Conservation (phyloP, 2,797 vertebrate species). For the Poecilia velifera region DNA sequence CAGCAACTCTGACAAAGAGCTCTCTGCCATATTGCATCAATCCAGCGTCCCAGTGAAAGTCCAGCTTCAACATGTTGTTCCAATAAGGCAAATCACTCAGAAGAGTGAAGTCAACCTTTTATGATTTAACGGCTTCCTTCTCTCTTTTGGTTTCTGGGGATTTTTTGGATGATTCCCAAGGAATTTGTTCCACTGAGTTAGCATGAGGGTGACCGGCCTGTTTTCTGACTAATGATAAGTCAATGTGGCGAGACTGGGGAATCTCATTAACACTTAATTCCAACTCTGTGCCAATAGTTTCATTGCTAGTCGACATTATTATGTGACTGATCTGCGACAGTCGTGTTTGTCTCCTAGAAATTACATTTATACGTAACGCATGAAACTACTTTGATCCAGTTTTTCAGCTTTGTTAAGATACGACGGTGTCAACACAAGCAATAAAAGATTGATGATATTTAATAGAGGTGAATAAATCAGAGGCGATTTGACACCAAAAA, state of each 20-base stretch:
- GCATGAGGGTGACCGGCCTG: slow-evolving; percentile 41
- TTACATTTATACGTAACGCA: fast-evolving
- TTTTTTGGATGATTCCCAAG: slow-evolving; percentile 70
- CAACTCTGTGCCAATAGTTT: slow-evolving; percentile 23
- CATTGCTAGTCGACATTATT: slow-evolving; percentile 25
- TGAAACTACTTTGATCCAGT: neutral
- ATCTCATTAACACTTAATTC: slow-evolving; percentile 67
- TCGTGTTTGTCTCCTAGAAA: neutral
- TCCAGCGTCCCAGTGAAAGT: slow-evolving; percentile 50
- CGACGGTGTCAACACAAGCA: neutral
- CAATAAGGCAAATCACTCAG: slow-evolving; percentile 78
- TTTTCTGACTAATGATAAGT: slow-evolving; percentile 68
- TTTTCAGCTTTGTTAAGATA: neutral
- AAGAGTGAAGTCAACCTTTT: slow-evolving; percentile 80
- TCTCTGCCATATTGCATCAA: slow-evolving; percentile 64
- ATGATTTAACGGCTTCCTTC: slow-evolving; percentile 81
- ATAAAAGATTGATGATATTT: neutral
- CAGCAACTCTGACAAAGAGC: slow-evolving; percentile 28
- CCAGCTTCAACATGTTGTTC: slow-evolving; percentile 71
- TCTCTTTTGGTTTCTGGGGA: slow-evolving; percentile 72
- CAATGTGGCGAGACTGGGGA: slow-evolving; percentile 56
- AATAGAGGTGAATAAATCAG: neutral
- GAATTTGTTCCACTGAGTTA: slow-evolving; percentile 56
- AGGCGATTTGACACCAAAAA: neutral
- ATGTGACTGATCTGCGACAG: slow-evolving; percentile 2